Base-by-base conservation (phyloP, 2,888 invertebrate genomes). In the Odontocerum albicorne region DNA sequence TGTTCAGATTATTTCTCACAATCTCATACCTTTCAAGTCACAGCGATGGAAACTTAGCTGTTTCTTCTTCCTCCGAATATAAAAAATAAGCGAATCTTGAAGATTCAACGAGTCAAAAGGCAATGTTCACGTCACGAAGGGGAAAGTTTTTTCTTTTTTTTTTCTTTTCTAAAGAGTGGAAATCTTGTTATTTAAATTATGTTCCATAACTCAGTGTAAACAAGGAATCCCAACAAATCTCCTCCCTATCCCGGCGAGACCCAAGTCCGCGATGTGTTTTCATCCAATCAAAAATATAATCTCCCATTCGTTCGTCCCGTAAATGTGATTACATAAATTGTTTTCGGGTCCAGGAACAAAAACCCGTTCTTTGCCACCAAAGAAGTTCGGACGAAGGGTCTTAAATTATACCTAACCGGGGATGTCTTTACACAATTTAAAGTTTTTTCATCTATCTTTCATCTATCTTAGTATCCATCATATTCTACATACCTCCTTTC, bases 271-370 rank as follows among this genome's bases (percentile, higher is more conserved):
- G 57, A 57, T 51, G 55, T 51, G 55, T 55, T 35, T 38, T 60
- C 57, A 55, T 55, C 55, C 57, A 60, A 60, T 60, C 60, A 60
- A 60, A 60, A 60, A 57, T 60, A 60, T 60, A 57, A 60, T 60
- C 55, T 60, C 47, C 57, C 57, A 49, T 57, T 57, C 47, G 58
- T 52, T 60, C 55, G 51, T 32, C 55, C 40, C 46, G 51, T 39
- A 57, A 60, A 60, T 57, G 57, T 51, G 60, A 60, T 60, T 57
- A 60, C 51, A 51, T 60, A 60, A 60, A 57, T 60, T 55, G 55
- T 57, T 57, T 57, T 54, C 49, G 51, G 45, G 45, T 38, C 15
- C 33, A 16, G 50, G 40, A 38, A 40, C 50, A 50, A 57, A 58
- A 55, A 49, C 49, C 47, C 40, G 47, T 49, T 35, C 33, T 42